Evolutionary conservation across 2,113 vertebrate species (phyloP).

Genomic region (Felis chaus): DNA sequence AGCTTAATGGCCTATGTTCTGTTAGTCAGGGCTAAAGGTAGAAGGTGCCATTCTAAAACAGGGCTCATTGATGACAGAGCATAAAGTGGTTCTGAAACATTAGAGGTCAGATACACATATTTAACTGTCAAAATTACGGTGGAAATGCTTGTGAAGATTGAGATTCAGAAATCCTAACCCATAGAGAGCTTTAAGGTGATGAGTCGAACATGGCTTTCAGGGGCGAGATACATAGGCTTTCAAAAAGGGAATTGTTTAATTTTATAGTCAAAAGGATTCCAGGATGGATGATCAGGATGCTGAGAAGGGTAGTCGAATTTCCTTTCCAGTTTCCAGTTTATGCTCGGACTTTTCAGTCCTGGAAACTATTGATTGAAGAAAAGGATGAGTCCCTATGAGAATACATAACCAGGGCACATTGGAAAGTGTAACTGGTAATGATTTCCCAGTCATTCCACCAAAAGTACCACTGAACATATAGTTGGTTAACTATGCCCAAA

Average conservation of each 20-base stretch:
- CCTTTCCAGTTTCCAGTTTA: not conserved
- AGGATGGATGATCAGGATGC: not conserved
- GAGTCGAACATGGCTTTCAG: not conserved
- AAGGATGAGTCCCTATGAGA: not conserved
- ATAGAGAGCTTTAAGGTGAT: not conserved
- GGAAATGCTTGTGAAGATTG: not conserved
- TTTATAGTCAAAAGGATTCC: not conserved
- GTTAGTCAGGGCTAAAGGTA: not conserved
- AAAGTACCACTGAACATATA: not conserved
- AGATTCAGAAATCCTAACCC: not conserved
- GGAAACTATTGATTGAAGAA: not conserved
- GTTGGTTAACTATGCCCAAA: not conserved
- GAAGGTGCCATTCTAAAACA: not conserved
- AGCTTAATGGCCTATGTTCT: not conserved
- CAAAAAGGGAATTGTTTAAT: not conserved
- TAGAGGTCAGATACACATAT: not conserved
- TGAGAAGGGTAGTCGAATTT: not conserved
- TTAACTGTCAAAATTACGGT: not conserved
- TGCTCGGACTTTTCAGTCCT: not conserved
- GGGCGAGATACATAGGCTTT: not conserved
- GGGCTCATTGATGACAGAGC: not conserved
- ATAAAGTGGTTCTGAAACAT: not conserved
- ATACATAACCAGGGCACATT: not conserved
- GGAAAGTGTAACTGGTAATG: not conserved
- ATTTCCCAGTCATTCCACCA: not conserved